Conservation (phyloP, 2,888 invertebrate genomes). For the Ophion obscuratus region DNA sequence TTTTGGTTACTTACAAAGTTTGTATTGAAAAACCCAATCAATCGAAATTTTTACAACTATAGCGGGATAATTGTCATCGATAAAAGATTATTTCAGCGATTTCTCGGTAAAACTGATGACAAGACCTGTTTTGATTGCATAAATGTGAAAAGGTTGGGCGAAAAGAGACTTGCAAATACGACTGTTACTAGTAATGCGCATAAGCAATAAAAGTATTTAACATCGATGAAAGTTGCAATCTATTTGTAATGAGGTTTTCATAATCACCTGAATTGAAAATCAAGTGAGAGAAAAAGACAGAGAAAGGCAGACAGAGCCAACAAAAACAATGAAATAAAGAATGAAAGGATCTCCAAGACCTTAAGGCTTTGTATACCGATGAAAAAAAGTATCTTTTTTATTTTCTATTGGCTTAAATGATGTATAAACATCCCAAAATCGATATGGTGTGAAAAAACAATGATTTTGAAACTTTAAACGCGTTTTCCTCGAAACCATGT, state of each 20-base stretch:
- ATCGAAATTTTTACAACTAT: neutral
- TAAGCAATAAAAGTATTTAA: neutral
- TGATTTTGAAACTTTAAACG: too few species aligned
- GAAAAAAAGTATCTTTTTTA: too few species aligned
- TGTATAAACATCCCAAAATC: too few species aligned
- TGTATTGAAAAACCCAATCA: neutral
- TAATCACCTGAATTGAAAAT: neutral
- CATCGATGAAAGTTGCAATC: neutral
- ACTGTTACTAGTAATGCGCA: neutral
- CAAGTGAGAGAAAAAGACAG: neutral
- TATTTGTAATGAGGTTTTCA: neutral
- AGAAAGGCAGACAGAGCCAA: neutral
- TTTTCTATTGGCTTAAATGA: too few species aligned
- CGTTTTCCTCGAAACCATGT: too few species aligned
- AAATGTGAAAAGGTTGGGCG: too few species aligned
- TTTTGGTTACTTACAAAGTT: neutral
- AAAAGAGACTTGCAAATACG: too few species aligned
- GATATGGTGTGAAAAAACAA: too few species aligned
- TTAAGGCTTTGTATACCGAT: too few species aligned
- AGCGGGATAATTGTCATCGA: neutral
- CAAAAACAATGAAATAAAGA: neutral
- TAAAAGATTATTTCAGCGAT: neutral
- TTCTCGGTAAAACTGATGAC: neutral
- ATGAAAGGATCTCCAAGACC: conserved; percentile 28
- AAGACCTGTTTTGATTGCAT: too few species aligned